These are phyloP conservation scores for Apis laboriosa DNA, from an alignment of 1,140 invertebrate species.

Conservation along the genomic window DNA sequence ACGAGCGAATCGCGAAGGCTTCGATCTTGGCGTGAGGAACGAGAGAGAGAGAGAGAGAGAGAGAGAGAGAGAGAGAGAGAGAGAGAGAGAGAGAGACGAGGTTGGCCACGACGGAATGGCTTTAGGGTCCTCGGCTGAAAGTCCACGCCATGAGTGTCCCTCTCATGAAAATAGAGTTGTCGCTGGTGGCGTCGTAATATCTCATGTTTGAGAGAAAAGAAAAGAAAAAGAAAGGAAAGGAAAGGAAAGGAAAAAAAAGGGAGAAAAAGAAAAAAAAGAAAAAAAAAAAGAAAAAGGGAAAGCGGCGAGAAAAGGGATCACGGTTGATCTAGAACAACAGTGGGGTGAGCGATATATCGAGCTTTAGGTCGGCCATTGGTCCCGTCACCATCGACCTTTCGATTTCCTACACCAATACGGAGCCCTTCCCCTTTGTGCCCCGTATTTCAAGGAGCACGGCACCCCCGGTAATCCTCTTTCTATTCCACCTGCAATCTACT, in stretches of 20 bases:
- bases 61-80: no score
- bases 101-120: slow-evolving; percentile 44
- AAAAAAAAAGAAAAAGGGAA: slow-evolving; percentile 8
- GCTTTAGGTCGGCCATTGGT: background rate
- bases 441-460: slow-evolving; percentile 28
- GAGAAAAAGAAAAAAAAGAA: background rate
- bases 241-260: background rate
- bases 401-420: slow-evolving; percentile 35
- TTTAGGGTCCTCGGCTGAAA: slow-evolving; percentile 66
- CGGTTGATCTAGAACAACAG: slow-evolving; percentile 27
- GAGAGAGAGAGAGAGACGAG: slow-evolving; percentile 34
- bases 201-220: slow-evolving; percentile 54
- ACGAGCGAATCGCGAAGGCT: slow-evolving; percentile 13
- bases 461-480: slow-evolving; percentile 21
- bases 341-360: background rate
- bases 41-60: no score
- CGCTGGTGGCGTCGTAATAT: slow-evolving; percentile 69
- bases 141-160: slow-evolving; percentile 40
- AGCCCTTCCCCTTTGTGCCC: slow-evolving; percentile 27
- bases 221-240: background rate
- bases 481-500: slow-evolving; percentile 35
- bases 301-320: background rate
- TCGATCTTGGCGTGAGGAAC: slow-evolving; percentile 8
- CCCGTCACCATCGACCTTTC: slow-evolving; percentile 37
- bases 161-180: slow-evolving; percentile 69